Conservation (phyloP, 2,113 vertebrate genomes). For the Lonchura striata region DNA sequence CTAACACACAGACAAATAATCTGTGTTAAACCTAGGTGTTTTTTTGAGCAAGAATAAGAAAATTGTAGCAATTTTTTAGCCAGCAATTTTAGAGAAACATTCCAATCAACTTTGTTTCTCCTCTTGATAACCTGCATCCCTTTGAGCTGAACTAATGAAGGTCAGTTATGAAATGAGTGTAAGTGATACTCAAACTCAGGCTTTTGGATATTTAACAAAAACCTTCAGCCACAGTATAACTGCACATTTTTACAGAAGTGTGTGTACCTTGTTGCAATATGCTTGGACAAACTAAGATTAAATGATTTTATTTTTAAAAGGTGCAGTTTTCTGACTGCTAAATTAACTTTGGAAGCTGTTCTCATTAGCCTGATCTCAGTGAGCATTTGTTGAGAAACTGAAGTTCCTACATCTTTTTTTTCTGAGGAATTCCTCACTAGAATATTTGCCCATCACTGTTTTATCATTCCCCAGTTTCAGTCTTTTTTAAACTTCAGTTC, state of each 20-base stretch:
- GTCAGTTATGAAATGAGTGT: not conserved
- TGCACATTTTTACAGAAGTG: not conserved
- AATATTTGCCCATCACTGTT: not conserved
- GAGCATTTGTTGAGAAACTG: not conserved
- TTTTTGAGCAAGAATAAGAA: not conserved
- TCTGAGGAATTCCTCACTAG: not conserved
- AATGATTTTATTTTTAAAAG: not conserved
- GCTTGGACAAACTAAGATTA: not conserved
- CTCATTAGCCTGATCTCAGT: not conserved
- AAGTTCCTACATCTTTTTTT: not conserved
- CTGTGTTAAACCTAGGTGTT: not conserved
- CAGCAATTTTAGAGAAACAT: rapidly evolving
- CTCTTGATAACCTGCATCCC: not conserved
- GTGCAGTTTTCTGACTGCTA: not conserved
- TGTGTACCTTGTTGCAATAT: not conserved
- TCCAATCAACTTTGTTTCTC: not conserved
- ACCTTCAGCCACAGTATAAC: not conserved
- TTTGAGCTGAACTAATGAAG: not conserved
- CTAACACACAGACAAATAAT: not conserved
- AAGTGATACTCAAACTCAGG: not conserved
- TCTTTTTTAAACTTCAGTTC: not conserved
- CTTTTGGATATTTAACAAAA: not conserved
- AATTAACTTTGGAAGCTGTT: not conserved
- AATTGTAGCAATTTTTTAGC: not conserved
- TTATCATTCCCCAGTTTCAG: not conserved